phyloP scores from a whole-genome alignment of 1,140 invertebrate genomes.

The Augochlora pura region DNA sequence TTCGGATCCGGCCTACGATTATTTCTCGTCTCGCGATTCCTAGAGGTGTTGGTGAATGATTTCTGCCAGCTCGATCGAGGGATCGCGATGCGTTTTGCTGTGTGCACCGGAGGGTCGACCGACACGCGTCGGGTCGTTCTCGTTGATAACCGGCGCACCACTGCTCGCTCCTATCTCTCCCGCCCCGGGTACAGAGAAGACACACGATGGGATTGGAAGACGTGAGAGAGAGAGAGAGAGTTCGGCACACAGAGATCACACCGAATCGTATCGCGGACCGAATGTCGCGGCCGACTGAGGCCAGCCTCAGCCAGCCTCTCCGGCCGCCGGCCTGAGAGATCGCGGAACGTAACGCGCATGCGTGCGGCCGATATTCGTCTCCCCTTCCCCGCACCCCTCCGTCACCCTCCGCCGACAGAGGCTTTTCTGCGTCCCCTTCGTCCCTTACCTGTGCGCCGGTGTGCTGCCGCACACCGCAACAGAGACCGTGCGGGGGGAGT shows the following conservation, averaged over 20 bases:
- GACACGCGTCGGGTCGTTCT: not conserved
- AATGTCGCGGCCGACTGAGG: slow-evolving; percentile 80
- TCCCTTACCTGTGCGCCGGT: slow-evolving; percentile 47
- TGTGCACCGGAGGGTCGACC: no score
- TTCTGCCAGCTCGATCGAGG: no score
- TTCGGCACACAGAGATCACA: slow-evolving; percentile 51
- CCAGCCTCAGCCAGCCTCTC: slow-evolving; percentile 59
- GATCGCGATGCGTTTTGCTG: no score
- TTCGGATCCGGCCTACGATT: no score
- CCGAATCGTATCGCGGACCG: slow-evolving; percentile 77
- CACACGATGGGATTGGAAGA: no score
- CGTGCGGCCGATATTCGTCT: slow-evolving; percentile 65
- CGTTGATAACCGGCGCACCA: not conserved
- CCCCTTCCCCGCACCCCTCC: slow-evolving; percentile 54
- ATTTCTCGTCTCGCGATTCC: no score
- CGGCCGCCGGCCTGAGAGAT: slow-evolving; percentile 68
- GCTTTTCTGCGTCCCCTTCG: slow-evolving; percentile 44
- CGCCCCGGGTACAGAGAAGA: not conserved
- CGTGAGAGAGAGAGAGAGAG: not conserved
- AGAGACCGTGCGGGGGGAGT: slow-evolving; percentile 8
- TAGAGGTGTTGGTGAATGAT: no score
- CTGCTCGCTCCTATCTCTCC: not conserved
- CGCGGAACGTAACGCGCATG: slow-evolving; percentile 75
- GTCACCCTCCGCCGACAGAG: slow-evolving; percentile 17
- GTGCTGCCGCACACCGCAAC: slow-evolving; percentile 43